Evolutionary conservation across 1,140 invertebrate species (phyloP).

Genomic region (Neelides sp.): DNA sequence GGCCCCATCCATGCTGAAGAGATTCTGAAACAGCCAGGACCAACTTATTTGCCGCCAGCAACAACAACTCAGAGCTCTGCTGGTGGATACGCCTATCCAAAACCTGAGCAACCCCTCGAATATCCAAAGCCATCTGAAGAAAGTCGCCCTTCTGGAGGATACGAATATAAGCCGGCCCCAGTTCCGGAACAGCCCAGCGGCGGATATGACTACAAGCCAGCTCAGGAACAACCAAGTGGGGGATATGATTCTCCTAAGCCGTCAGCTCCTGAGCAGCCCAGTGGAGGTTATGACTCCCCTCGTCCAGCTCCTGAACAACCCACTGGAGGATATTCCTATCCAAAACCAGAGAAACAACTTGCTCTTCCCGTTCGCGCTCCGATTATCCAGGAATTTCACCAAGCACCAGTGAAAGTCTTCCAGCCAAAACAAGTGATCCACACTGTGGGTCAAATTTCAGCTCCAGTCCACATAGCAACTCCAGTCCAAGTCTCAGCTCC

Average conservation of each 20-base stretch:
- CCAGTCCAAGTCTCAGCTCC: too few relatives aligned
- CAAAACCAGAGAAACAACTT: neutral
- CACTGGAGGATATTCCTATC: neutral
- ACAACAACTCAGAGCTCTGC: neutral
- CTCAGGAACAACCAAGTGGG: neutral
- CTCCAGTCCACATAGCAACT: too few relatives aligned
- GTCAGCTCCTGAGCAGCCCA: neutral
- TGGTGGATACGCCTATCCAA: conserved; percentile 4
- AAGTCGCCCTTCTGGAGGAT: neutral
- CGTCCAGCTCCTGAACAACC: neutral
- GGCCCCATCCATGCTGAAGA: too few relatives aligned
- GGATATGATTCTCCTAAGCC: neutral
- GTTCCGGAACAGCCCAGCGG: neutral
- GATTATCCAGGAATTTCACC: too few relatives aligned
- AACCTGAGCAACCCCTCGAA: conserved; percentile 1
- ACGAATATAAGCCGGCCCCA: neutral
- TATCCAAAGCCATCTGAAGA: neutral
- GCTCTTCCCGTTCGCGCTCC: conserved; percentile 7
- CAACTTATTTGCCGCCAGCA: too few relatives aligned
- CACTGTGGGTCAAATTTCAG: too few relatives aligned
- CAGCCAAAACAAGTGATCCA: too few relatives aligned
- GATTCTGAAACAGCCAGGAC: too few relatives aligned
- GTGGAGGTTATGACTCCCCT: neutral
- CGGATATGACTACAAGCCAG: neutral
- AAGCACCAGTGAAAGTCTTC: too few relatives aligned